Evolutionary conservation across 1,140 invertebrate species (phyloP).

Genomic region (Aphis gossypii): DNA sequence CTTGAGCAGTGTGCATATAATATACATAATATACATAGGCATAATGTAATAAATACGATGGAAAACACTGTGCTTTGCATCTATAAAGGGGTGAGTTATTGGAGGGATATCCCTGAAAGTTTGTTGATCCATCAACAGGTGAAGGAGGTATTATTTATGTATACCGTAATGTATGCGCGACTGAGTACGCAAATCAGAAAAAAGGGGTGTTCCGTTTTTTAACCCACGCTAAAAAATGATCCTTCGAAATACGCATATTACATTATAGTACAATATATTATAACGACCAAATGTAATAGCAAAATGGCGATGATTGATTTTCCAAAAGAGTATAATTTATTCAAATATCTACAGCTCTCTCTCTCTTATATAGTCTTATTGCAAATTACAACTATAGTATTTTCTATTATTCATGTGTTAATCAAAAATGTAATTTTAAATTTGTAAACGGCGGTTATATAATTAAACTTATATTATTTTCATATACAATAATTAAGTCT

Average conservation of each 20-base stretch:
- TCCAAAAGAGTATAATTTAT: not conserved
- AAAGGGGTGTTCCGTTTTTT: constrained; percentile 47
- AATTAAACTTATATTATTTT: no score
- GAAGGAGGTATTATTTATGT: constrained; percentile 30
- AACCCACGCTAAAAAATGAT: constrained; percentile 40
- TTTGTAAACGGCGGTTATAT: no score
- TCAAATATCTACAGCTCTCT: no score
- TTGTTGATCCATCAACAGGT: constrained; percentile 36
- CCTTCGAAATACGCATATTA: not conserved
- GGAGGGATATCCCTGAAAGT: not conserved
- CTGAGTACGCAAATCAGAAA: constrained; percentile 39
- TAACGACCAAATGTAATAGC: not conserved
- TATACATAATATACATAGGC: no score
- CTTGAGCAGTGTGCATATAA: not conserved
- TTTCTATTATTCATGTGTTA: no score
- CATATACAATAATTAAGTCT: no score
- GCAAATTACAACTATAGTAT: no score
- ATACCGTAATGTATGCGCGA: not conserved
- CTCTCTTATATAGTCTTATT: no score
- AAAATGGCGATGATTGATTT: not conserved
- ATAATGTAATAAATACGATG: no score
- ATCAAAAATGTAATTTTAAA: no score
- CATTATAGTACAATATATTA: not conserved
- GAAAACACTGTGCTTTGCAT: not conserved
- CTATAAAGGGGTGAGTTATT: not conserved